Percentiles rank a stretch among this genome's conserved stretches.
phyloP scores from a whole-genome alignment of 2,888 invertebrate species.

The Stramonita haemastoma region DNA sequence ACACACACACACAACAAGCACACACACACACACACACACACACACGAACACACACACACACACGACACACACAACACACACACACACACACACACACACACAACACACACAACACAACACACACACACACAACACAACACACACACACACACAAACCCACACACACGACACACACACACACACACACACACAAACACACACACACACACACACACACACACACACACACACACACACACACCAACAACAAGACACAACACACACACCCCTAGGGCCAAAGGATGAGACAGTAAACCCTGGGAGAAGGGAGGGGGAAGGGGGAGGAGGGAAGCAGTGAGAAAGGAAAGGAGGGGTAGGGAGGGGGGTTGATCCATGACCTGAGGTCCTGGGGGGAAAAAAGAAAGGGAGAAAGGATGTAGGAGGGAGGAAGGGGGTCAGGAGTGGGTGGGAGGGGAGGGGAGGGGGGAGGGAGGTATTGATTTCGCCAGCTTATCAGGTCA shows the following conservation, averaged over 20 bases:
- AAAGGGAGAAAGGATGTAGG: neutral
- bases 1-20: too few relatives aligned
- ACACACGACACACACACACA: neutral
- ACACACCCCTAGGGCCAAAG: neutral
- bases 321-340: neutral
- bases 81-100: slow-evolving; percentile 33
- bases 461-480: neutral
- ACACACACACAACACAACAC: neutral
- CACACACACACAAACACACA: slow-evolving; percentile 3
- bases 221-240: neutral
- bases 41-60: neutral
- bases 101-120: neutral
- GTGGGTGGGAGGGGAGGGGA: neutral
- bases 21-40: slow-evolving; percentile 9
- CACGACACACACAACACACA: neutral
- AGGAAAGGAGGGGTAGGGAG: neutral
- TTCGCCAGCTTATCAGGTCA: neutral
- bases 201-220: slow-evolving; percentile 32
- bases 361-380: neutral
- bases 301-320: too few relatives aligned
- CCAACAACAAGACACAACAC: neutral
- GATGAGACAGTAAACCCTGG: too few relatives aligned
- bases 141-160: too few relatives aligned
- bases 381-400: neutral
- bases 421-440: neutral